Evolutionary conservation across 1,140 invertebrate genomes (phyloP).

Genomic region (Microplitis mediator): DNA sequence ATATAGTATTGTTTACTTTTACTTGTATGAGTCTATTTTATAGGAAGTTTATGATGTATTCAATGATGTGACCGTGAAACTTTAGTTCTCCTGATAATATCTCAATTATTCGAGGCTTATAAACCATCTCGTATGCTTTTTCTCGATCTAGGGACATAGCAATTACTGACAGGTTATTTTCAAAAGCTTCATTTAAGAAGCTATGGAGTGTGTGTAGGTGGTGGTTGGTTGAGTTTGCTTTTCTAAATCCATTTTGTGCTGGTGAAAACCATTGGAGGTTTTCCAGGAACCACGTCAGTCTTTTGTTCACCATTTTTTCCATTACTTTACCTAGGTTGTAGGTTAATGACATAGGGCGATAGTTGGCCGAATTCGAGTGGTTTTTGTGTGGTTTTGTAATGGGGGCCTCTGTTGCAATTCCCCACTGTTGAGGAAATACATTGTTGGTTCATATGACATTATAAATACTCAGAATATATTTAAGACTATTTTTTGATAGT

Average conservation of each 20-base stretch:
- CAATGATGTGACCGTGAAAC: background rate
- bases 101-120: background rate
- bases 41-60: background rate
- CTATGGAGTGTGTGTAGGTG: background rate
- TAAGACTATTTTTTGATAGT: slow-evolving; percentile 29
- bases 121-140: background rate
- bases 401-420: slow-evolving; percentile 39
- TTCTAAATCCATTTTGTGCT: slow-evolving; percentile 33
- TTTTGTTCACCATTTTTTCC: slow-evolving; percentile 39
- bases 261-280: background rate
- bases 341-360: slow-evolving; percentile 49
- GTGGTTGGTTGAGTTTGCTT: background rate
- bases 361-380: slow-evolving; percentile 31
- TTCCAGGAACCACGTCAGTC: slow-evolving; percentile 25
- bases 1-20: background rate
- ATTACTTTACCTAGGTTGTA: slow-evolving; percentile 41
- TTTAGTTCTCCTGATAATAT: background rate
- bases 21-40: background rate
- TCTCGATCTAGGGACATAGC: slow-evolving; percentile 33
- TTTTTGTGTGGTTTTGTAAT: slow-evolving; percentile 47
- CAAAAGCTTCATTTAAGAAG: background rate
- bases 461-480: slow-evolving; percentile 34
- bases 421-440: slow-evolving; percentile 43
- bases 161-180: slow-evolving; percentile 1
- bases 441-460: slow-evolving; percentile 38